A percentile compares a stretch with the other conserved stretches of the same genome.
Conservation (phyloP, 2,888 invertebrate genomes). For the Polydrusus pterygomalis region DNA sequence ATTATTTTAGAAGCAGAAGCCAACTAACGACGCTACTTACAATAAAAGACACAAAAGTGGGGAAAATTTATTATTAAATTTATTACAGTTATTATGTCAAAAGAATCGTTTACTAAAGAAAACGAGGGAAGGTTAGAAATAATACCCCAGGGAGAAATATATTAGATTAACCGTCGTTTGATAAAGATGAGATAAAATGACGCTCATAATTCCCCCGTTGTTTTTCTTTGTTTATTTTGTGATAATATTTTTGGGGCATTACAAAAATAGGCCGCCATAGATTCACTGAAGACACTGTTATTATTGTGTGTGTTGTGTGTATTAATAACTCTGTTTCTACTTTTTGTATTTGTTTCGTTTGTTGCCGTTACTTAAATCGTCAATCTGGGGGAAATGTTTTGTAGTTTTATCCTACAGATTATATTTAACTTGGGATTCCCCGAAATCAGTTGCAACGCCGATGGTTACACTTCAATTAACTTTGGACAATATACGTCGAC, state of each 20-base stretch:
- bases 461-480: too few relatives aligned
- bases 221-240: constrained; percentile 23
- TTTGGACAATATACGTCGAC: too few relatives aligned
- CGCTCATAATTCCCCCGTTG: constrained; percentile 15
- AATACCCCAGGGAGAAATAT: constrained; percentile 25
- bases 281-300: not conserved
- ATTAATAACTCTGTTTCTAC: not conserved
- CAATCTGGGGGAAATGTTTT: too few relatives aligned
- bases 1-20: constrained; percentile 21
- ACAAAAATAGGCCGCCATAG: not conserved
- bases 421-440: too few relatives aligned
- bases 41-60: constrained; percentile 27
- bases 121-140: constrained; percentile 22
- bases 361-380: not conserved
- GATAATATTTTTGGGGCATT: constrained; percentile 15
- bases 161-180: constrained; percentile 18
- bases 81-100: constrained; percentile 27
- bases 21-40: constrained; percentile 13
- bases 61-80: constrained; percentile 24
- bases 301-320: constrained; percentile 2
- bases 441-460: too few relatives aligned
- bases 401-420: too few relatives aligned
- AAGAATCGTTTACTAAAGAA: constrained; percentile 27
- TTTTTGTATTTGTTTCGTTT: not conserved
- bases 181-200: constrained; percentile 26